Conservation (phyloP, 2,888 invertebrate species). For the Hecatera dysodea region DNA sequence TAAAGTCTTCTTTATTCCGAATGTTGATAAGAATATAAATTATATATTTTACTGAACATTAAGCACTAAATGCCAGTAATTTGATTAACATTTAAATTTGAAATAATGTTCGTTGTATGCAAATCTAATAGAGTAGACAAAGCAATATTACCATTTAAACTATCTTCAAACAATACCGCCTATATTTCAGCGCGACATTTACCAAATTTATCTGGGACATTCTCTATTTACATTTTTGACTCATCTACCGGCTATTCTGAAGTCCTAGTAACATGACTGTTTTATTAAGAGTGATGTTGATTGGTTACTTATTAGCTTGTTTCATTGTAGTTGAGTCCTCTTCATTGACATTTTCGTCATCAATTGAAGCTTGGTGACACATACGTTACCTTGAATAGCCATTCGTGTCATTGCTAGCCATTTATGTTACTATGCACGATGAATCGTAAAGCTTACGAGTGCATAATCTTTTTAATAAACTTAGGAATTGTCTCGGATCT, state of each 20-base stretch:
- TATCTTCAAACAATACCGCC: slow-evolving; percentile 67
- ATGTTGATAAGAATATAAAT: slow-evolving; percentile 45
- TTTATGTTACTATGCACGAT: not conserved
- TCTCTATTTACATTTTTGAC: slow-evolving; percentile 50
- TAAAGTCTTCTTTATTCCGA: slow-evolving; percentile 23
- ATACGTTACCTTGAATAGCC: slow-evolving; percentile 7
- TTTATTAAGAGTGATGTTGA: slow-evolving; percentile 26
- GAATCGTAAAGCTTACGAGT: not conserved
- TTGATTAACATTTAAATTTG: slow-evolving; percentile 68
- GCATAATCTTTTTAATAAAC: not conserved
- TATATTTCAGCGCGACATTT: slow-evolving; percentile 60
- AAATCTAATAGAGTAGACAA: slow-evolving; percentile 65
- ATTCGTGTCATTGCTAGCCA: slow-evolving; percentile 7
- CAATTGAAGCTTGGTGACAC: slow-evolving; percentile 9
- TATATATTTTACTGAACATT: slow-evolving; percentile 56
- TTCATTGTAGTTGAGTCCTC: slow-evolving; percentile 4
- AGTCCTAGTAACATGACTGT: not conserved
- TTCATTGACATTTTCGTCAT: slow-evolving; percentile 9
- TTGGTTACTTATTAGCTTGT: not conserved
- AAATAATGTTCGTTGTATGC: slow-evolving; percentile 65
- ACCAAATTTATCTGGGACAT: slow-evolving; percentile 59
- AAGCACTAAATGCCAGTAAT: slow-evolving; percentile 63
- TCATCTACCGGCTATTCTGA: slow-evolving; percentile 19
- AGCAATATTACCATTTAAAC: slow-evolving; percentile 67
- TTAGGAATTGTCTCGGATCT: not conserved